Percentiles rank a stretch among this genome's conserved stretches.
These are phyloP conservation scores for Biston stratarius DNA, from an alignment of 2,888 invertebrate genomes.

Conservation along the genomic window DNA sequence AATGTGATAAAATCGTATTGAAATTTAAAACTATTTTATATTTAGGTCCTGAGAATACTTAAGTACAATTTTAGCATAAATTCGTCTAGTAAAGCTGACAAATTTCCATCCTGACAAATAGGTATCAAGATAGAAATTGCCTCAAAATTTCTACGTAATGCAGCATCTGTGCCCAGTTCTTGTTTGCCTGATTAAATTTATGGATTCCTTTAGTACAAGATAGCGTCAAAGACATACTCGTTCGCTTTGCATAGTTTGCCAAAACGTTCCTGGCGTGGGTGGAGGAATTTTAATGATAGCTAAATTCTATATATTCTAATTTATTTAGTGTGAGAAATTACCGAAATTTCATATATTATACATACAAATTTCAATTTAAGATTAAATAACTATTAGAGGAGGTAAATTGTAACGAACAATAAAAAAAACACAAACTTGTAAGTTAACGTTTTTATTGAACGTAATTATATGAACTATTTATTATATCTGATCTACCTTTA, in stretches of 20 bases:
- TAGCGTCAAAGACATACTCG: conserved; percentile 25
- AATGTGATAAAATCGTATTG: no score
- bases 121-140: conserved; percentile 32
- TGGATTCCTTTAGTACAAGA: conserved; percentile 50
- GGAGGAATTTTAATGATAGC: conserved; percentile 26
- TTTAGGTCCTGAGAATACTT: not conserved
- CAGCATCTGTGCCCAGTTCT: conserved; percentile 32
- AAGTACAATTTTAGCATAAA: not conserved
- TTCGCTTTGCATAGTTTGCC: conserved; percentile 23
- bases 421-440: conserved; percentile 56
- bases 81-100: not conserved
- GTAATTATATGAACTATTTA: conserved; percentile 78
- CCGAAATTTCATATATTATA: conserved; percentile 1
- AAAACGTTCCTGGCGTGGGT: conserved; percentile 12
- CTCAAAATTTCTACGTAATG: conserved; percentile 42
- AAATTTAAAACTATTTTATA: not conserved
- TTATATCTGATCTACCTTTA: conserved; percentile 75
- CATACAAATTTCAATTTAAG: not conserved
- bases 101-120: conserved; percentile 8
- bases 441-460: conserved; percentile 84
- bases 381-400: no score
- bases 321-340: conserved; percentile 4
- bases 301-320: conserved; percentile 12
- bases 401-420: no score
- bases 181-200: conserved; percentile 57